phyloP scores from a whole-genome alignment of 1,140 invertebrate species.

The Ips nitidus region DNA sequence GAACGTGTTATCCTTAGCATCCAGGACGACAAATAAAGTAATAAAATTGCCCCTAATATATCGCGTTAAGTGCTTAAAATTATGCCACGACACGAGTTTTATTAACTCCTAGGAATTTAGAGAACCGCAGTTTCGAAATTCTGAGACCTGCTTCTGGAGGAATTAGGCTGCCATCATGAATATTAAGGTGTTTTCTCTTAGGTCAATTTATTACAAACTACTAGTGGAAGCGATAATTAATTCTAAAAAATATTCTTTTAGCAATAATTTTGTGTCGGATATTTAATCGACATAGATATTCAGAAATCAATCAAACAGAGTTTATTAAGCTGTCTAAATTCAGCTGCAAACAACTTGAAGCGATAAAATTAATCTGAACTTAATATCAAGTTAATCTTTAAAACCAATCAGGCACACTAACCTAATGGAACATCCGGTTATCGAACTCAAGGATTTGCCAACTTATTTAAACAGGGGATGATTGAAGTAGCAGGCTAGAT shows the following conservation, averaged over 20 bases:
- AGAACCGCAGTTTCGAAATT: slow-evolving; percentile 11
- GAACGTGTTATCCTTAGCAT: no score
- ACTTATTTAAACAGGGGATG: slow-evolving; percentile 9
- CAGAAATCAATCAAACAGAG: no score
- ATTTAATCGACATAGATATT: no score
- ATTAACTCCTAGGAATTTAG: slow-evolving; percentile 12
- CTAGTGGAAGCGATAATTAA: no score
- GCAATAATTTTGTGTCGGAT: no score
- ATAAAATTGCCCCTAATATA: slow-evolving; percentile 16
- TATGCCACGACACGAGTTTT: slow-evolving; percentile 17
- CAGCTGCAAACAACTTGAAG: background rate
- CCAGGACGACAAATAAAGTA: slow-evolving; percentile 15
- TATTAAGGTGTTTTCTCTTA: background rate
- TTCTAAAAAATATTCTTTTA: no score
- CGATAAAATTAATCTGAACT: background rate
- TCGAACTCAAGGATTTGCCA: slow-evolving; percentile 7
- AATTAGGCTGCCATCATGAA: slow-evolving; percentile 7
- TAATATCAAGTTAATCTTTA: slow-evolving; percentile 11
- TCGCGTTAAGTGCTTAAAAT: slow-evolving; percentile 12
- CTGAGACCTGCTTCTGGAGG: slow-evolving; percentile 1
- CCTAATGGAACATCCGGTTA: slow-evolving; percentile 7
- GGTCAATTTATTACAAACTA: no score
- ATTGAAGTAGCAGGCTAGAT: slow-evolving; percentile 1
- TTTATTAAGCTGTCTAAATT: no score
- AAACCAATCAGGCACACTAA: slow-evolving; percentile 3